These are phyloP conservation scores for Thaumatotibia leucotreta DNA, from an alignment of 1,140 invertebrate species.

Conservation along the genomic window DNA sequence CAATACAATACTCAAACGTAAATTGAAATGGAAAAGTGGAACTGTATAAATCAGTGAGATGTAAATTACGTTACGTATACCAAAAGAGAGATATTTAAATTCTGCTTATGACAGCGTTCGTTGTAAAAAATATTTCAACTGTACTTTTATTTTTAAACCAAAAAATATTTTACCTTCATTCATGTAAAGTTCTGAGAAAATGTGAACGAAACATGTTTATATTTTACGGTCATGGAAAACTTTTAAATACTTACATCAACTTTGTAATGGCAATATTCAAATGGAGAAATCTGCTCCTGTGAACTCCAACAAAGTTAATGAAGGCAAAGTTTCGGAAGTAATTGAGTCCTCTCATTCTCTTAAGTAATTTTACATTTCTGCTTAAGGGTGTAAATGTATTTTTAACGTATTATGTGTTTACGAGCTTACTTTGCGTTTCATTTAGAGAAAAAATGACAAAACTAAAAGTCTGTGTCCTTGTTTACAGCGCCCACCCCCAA, in stretches of 20 bases:
- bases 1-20: no score
- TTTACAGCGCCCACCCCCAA: no score
- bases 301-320: constrained; percentile 1
- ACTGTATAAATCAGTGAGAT: no score
- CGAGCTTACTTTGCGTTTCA: not conserved
- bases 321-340: not conserved
- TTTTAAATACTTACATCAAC: not conserved
- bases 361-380: constrained; percentile 6
- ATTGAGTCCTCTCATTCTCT: not conserved
- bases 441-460: not conserved
- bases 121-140: not conserved
- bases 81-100: not conserved
- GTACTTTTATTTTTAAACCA: no score
- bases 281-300: not conserved
- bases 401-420: not conserved
- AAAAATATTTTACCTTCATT: not conserved
- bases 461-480: no score
- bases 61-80: not conserved
- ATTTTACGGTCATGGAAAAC: not conserved
- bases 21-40: no score
- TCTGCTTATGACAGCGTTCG: not conserved
- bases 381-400: not conserved
- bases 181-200: no score
- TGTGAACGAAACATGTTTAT: no score
- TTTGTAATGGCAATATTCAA: not conserved